Conservation (phyloP, 2,888 invertebrate species). For the Lordiphosa fenestrarum region DNA sequence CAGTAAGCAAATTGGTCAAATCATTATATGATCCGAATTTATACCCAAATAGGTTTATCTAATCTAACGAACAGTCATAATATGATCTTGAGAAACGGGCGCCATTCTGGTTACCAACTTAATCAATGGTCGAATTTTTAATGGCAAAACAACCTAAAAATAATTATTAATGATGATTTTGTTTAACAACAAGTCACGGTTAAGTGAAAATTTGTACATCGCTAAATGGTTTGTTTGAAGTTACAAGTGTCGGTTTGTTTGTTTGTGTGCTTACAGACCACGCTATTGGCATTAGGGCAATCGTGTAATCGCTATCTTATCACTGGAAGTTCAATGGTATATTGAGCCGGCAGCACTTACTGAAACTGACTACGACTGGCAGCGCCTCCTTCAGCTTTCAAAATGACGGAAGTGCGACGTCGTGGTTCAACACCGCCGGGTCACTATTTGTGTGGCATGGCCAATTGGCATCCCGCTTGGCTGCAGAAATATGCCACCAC, state of each 20-base stretch:
- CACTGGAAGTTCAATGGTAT: too few species aligned
- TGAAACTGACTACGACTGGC: constrained; percentile 5
- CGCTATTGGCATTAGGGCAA: too few species aligned
- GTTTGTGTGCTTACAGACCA: too few species aligned
- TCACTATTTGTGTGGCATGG: constrained; percentile 81
- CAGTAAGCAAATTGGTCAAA: background rate
- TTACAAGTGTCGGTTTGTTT: too few species aligned
- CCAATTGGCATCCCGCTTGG: constrained; percentile 83
- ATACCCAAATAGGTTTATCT: constrained; percentile 45
- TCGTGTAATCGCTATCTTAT: too few species aligned
- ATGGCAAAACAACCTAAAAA: constrained; percentile 31
- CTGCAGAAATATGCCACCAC: constrained; percentile 83
- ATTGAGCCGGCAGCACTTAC: too few species aligned
- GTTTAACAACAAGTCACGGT: too few species aligned
- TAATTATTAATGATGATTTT: constrained; percentile 25
- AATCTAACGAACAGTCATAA: constrained; percentile 36
- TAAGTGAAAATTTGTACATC: too few species aligned
- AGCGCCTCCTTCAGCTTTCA: constrained; percentile 4
- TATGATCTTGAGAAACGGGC: constrained; percentile 42
- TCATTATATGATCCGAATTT: constrained; percentile 5
- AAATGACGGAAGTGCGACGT: constrained; percentile 49
- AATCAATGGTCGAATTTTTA: constrained; percentile 36
- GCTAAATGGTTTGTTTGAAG: too few species aligned
- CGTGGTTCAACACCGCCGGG: constrained; percentile 47
- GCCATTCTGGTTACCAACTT: constrained; percentile 24